phyloP scores from a whole-genome alignment of 2,888 invertebrate species.

The Agrochola lychnidis region DNA sequence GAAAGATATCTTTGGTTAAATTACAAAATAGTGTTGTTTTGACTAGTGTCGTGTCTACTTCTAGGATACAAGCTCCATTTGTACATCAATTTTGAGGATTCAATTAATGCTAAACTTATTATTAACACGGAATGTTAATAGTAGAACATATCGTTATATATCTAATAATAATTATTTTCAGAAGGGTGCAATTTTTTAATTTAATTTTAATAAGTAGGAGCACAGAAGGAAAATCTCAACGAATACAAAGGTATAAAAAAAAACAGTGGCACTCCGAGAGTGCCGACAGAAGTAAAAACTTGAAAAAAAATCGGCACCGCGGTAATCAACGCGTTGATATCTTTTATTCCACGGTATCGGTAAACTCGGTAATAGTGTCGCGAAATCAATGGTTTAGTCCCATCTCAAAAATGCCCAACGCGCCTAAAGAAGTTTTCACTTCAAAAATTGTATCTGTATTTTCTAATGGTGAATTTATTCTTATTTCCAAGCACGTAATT shows the following conservation, averaged over 20 bases:
- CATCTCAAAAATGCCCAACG: no score
- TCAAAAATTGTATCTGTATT: neutral
- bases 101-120: neutral
- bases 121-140: no score
- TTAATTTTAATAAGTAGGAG: neutral
- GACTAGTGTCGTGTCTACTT: neutral
- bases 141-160: no score
- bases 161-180: no score
- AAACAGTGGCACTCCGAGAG: no score
- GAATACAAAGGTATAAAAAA: neutral
- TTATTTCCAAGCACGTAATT: slow-evolving; percentile 11
- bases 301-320: no score
- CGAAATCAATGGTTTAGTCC: no score
- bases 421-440: no score
- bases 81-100: neutral
- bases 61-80: neutral
- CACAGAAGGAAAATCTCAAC: neutral
- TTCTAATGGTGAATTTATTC: slow-evolving; percentile 13
- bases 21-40: slow-evolving; percentile 27
- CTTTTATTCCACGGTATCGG: no score
- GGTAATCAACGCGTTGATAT: no score
- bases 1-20: slow-evolving; percentile 7
- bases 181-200: neutral
- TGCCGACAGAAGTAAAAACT: no score
- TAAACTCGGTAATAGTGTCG: no score